These are phyloP conservation scores for Heliconius melpomene DNA, from an alignment of 1,140 invertebrate species.

Conservation along the genomic window DNA sequence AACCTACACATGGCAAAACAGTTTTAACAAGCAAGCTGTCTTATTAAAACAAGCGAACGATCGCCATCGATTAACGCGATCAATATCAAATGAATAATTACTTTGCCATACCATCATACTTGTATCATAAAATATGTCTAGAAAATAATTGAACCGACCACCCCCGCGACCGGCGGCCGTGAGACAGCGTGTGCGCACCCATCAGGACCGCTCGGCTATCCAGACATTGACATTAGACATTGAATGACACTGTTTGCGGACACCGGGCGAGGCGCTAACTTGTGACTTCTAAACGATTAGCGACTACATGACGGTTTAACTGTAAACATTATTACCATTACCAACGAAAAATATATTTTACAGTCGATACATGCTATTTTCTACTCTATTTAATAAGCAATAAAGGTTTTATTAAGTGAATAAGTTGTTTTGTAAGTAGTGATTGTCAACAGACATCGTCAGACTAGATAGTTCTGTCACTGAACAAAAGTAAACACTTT, in stretches of 20 bases:
- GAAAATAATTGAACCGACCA: conserved; percentile 31
- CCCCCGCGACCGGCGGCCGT: conserved; percentile 38
- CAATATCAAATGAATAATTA: conserved; percentile 19
- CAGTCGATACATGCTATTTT: conserved; percentile 19
- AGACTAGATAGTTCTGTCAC: conserved; percentile 74
- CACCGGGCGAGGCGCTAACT: conserved; percentile 78
- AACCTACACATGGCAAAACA: neutral
- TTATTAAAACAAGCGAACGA: neutral
- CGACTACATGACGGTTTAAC: conserved; percentile 75
- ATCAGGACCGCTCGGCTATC: conserved; percentile 55
- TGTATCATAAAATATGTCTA: conserved; percentile 16
- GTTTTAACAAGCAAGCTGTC: neutral
- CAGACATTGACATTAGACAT: conserved; percentile 66
- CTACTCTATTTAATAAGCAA: conserved; percentile 34
- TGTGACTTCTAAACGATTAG: conserved; percentile 72
- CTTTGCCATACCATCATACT: neutral
- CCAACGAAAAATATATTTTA: conserved; percentile 32
- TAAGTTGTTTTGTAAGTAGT: conserved; percentile 17
- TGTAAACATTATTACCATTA: conserved; percentile 79
- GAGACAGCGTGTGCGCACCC: conserved; percentile 42
- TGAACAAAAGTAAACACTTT: conserved; percentile 73
- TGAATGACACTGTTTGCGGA: conserved; percentile 75
- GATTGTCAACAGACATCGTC: conserved; percentile 67
- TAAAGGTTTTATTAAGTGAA: conserved; percentile 2
- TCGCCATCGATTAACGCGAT: conserved; percentile 12